Evolutionary conservation across 2,113 vertebrate genomes (phyloP).

Genomic region (Tichodroma muraria): DNA sequence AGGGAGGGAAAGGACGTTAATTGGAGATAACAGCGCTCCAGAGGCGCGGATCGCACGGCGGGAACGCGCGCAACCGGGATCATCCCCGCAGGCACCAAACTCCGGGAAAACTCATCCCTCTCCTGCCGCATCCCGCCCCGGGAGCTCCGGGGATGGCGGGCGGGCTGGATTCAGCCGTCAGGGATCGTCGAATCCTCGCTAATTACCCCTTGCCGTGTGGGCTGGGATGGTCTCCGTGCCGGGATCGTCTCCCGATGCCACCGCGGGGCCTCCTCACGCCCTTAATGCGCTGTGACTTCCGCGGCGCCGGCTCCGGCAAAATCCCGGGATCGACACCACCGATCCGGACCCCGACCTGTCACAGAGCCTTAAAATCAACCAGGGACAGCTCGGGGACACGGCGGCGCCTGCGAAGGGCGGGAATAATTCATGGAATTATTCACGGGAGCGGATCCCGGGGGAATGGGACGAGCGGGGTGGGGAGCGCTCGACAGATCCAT

Average conservation of each 20-base stretch:
- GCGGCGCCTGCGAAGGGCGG: background rate
- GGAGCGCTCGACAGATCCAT: rapidly evolving
- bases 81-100: background rate
- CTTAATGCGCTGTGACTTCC: background rate
- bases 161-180: background rate
- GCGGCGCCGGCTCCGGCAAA: background rate
- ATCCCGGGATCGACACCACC: background rate
- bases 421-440: background rate
- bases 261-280: background rate
- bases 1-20: background rate
- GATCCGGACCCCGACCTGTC: background rate
- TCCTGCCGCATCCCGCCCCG: rapidly evolving
- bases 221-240: too few relatives aligned
- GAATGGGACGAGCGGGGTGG: background rate
- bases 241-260: background rate
- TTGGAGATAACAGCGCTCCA: background rate
- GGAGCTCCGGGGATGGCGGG: background rate
- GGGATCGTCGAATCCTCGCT: background rate
- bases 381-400: background rate
- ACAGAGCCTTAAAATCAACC: background rate
- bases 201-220: too few relatives aligned
- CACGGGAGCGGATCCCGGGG: background rate
- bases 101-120: background rate
- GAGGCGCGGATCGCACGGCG: rapidly evolving
- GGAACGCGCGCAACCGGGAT: rapidly evolving